Base-by-base conservation (phyloP, 2,888 invertebrate genomes). In the Cheilosia vernalis region DNA sequence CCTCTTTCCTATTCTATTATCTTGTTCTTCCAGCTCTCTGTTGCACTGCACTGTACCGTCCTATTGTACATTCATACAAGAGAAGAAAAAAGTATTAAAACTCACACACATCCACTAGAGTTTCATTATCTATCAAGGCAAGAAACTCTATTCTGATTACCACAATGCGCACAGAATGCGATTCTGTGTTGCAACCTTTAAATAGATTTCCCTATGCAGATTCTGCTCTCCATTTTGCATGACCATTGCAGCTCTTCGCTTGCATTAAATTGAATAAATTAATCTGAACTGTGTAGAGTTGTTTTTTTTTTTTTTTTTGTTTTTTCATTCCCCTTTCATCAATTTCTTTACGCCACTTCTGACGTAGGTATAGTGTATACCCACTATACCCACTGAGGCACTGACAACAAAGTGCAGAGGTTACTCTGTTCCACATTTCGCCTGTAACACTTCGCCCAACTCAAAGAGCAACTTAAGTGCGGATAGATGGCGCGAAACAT, bases 251-350 rank as follows among this genome's bases (percentile, higher is more conserved):
- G 21, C 37, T 64, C 63, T 63, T 51, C 30, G 27, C 37, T 74
- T 40, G 27, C 69, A 53, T 53, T 61, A 69, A 77, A 77, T 69
- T 61, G 77, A 77, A 77, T 77, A 77, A 77, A 77, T 77, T 77
- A 77, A 55, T 77, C 53, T 77, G 69, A 77, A 77, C 77, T 77
- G 37, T 37, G 37, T 13, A 37, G 9, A 42, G 7, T 42, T 30
- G 24, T 49, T 49, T 27, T 40, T 56, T 19, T 55, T 44, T 1
- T 51, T 47, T 47, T 64, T 3, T n/a, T n/a, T n/a, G n/a, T n/a
- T n/a, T n/a, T 2, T 21, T 9, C n/a, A 17, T 47, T n/a, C 24
- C 47, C 24, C 30, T 33, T 19, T 24, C 42, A 53, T 13, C 33
- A 51, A 13, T 58, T 70, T 40, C 42, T 55, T 33, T 58, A 42